Evolutionary conservation across 2,888 invertebrate genomes (phyloP), one percentile per base, ranked within the genome.

Genomic region (Cephus nigrinus): DNA sequence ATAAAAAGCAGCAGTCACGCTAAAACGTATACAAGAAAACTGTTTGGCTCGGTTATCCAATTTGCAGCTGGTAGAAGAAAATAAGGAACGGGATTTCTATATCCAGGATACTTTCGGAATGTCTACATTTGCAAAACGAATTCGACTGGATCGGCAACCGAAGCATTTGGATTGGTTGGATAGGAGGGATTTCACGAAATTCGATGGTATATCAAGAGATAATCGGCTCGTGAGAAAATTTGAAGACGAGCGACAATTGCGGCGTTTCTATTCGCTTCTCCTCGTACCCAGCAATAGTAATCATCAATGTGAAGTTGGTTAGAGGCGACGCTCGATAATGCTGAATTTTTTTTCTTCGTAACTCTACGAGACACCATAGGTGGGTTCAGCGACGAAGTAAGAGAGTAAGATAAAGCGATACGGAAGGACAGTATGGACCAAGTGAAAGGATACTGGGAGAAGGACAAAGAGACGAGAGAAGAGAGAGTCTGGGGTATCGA

Each of bases 231-330:
- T 55, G 55, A 55, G 55, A 55, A 55, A 55, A 55, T 23, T 55
- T 23, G 0, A 55, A 9, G 55, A 9, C 3, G 5, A 15, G 15
- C 23, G 55, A 55, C 9, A 55, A 55, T 55, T 2, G 23, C 55
- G 55, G 23, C 9, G 23, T 55, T 55, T 55, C 9, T 9, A 23
- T 55, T 23, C 9, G 55, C 9, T 23, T 15, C 9, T 55, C 9
- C 23, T 9, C 55, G 55, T 23, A 55, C 55, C 55, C 9, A 2
- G 85, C 12, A 12, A 12, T 81, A 80, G 84, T 85, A 84, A 88
- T 88, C 86, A 87, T 88, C 86, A 87, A 88, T 90, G 88, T 87
- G 84, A 90, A 87, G 88, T 87, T 89, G 85, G 86, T 88, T 89
- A 87, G 23, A 72, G 77, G 78, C 80, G 80, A 82, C 80, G 87